A percentile compares a stretch with the other conserved stretches of the same genome.
Evolutionary conservation across 1,140 invertebrate species (phyloP).

Genomic region (Drosophila simulans): DNA sequence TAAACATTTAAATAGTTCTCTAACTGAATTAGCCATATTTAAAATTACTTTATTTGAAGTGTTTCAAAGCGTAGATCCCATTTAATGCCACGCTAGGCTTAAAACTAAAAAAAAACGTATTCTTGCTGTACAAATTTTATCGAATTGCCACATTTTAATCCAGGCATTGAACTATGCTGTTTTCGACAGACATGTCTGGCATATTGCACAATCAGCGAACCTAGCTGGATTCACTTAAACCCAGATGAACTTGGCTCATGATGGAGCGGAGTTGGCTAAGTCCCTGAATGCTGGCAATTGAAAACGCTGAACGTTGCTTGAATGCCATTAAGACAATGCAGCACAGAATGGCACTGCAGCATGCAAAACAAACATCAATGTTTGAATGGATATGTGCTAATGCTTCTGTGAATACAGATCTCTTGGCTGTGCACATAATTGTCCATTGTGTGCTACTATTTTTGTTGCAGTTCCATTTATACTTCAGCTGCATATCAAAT

Average conservation of each 20-base stretch:
- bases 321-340: slow-evolving; percentile 71
- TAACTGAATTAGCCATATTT: no score
- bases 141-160: background rate
- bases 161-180: background rate
- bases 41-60: no score
- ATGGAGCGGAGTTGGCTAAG: slow-evolving; percentile 18
- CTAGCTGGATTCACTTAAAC: slow-evolving; percentile 18
- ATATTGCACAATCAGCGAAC: slow-evolving; percentile 43
- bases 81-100: no score
- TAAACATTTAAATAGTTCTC: no score
- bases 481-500: slow-evolving; percentile 57
- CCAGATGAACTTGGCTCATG: slow-evolving; percentile 32
- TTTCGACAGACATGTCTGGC: slow-evolving; percentile 19
- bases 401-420: slow-evolving; percentile 7
- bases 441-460: slow-evolving; percentile 42
- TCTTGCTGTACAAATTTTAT: background rate
- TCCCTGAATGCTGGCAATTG: slow-evolving; percentile 52
- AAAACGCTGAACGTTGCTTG: slow-evolving; percentile 49
- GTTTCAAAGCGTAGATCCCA: no score
- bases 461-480: slow-evolving; percentile 21
- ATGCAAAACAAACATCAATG: slow-evolving; percentile 26
- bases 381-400: slow-evolving; percentile 5
- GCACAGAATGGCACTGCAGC: slow-evolving; percentile 63
- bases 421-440: slow-evolving; percentile 55
- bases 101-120: no score